Evolutionary conservation across 2,888 invertebrate genomes (phyloP).

Genomic region (Lithodes maja): DNA sequence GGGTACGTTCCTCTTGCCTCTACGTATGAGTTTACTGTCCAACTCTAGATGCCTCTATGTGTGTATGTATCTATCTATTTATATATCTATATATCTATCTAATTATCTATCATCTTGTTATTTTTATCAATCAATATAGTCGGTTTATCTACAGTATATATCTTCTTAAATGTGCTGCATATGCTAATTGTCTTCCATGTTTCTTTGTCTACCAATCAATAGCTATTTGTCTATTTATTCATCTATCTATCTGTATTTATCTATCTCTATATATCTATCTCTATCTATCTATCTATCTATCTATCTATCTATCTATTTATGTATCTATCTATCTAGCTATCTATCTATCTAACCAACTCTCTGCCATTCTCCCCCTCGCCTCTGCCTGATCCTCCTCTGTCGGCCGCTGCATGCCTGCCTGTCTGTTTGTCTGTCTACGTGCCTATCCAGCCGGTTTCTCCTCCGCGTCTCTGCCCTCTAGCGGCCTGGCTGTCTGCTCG

Average conservation of each 20-base stretch:
- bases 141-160: no score
- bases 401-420: neutral
- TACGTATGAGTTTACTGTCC: no score
- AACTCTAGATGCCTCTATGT: no score
- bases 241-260: neutral
- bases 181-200: no score
- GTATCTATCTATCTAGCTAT: neutral
- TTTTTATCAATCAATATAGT: no score
- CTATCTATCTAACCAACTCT: neutral
- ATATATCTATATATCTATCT: no score
- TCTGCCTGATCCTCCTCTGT: constrained; percentile 1
- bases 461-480: neutral
- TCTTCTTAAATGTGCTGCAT: no score
- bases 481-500: neutral
- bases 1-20: no score
- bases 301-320: neutral
- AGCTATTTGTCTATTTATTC: no score
- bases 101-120: no score
- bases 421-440: neutral
- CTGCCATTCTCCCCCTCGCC: neutral
- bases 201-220: no score
- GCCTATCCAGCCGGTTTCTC: neutral
- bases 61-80: no score
- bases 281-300: neutral
- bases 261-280: neutral